These are phyloP conservation scores for pig (Sus scrofa) DNA, from an alignment of 2,113 vertebrate genomes.

Conservation along the genomic window DNA sequence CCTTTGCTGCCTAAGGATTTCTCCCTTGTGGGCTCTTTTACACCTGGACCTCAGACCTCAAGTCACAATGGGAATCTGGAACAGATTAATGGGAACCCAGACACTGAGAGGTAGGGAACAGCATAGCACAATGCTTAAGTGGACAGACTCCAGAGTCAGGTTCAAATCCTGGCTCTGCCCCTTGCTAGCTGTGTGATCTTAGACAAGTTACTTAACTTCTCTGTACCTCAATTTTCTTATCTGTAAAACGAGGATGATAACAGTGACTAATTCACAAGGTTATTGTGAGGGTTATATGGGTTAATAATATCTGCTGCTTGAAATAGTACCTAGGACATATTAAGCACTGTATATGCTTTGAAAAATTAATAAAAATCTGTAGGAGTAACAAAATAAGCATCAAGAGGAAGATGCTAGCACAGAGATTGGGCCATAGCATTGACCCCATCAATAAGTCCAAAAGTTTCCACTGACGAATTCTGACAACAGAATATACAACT, in stretches of 20 bases:
- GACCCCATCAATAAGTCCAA: neutral
- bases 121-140: neutral
- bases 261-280: neutral
- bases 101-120: neutral
- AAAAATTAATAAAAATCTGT: neutral
- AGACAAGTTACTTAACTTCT: neutral
- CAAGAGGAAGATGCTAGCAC: neutral
- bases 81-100: neutral
- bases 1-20: neutral
- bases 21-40: neutral
- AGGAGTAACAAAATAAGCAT: neutral
- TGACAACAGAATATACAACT: neutral
- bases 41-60: neutral
- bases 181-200: neutral
- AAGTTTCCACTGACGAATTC: neutral
- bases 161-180: neutral
- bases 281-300: neutral
- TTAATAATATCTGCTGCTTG: neutral
- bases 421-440: neutral
- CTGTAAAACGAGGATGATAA: conserved; percentile 38
- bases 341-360: neutral
- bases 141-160: neutral
- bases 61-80: neutral
- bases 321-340: neutral
- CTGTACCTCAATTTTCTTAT: neutral